phyloP scores from a whole-genome alignment of 1,140 invertebrate genomes.

The Cepaea nemoralis region DNA sequence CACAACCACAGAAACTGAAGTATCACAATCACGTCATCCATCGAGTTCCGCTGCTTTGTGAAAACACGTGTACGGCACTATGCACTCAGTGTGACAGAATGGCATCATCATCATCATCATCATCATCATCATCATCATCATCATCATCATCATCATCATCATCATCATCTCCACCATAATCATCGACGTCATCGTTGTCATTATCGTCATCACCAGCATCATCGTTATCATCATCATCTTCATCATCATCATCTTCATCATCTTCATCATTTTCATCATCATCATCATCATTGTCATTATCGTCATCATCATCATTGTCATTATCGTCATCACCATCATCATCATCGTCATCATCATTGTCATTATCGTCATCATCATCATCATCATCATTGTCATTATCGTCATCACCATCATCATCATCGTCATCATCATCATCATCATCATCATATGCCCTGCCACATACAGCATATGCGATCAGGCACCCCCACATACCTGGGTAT shows the following conservation, averaged over 20 bases:
- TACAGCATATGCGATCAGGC: too few species aligned
- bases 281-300: slow-evolving; percentile 19
- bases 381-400: slow-evolving; percentile 1
- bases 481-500: too few species aligned
- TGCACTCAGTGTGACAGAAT: too few species aligned
- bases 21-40: too few species aligned
- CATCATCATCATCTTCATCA: slow-evolving; percentile 11
- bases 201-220: slow-evolving; percentile 20
- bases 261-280: background rate
- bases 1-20: too few species aligned
- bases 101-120: slow-evolving; percentile 22
- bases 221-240: slow-evolving; percentile 21
- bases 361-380: too few species aligned
- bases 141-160: slow-evolving; percentile 6
- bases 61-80: too few species aligned
- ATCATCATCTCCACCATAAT: background rate
- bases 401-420: slow-evolving; percentile 1
- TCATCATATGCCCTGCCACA: too few species aligned
- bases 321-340: slow-evolving; percentile 16
- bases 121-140: slow-evolving; percentile 24
- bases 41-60: too few species aligned
- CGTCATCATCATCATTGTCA: slow-evolving; percentile 18
- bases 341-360: background rate
- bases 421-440: slow-evolving; percentile 19
- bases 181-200: background rate